Evolutionary conservation across 2,888 invertebrate genomes (phyloP), one percentile per base, ranked within the genome.

Genomic region (Alsophila aescularia): DNA sequence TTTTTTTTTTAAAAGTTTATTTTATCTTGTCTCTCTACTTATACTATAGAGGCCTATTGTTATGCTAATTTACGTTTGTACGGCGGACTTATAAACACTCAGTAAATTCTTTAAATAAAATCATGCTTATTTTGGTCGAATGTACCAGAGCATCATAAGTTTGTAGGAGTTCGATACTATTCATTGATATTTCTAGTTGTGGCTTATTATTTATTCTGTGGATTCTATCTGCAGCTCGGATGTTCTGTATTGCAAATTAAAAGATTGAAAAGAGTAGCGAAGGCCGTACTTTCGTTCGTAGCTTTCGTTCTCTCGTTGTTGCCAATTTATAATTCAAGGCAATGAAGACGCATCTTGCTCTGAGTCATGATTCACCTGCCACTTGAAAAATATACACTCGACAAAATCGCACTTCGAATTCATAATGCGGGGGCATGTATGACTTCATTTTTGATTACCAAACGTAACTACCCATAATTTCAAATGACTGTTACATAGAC

Each of bases 301-400:
- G 41, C 27, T 5, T 21, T 48, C 32, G 36, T 24, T 42, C 53
- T 39, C 35, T n/a, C n/a, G 31, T 27, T 35, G 32, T 31, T 13
- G 29, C 39, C 39, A 4, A 7, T 51, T 47, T 52, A 57, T 47
- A 52, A 57, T 52, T 52, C 56, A 57, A 48, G 45, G 47, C 51
- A 12, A 14, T 29, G 15, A 55, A 57, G 51, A 39, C 36, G 51
- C 42, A 43, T 48, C 43, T 39, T 13, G 21, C 2, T 32, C 27
- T 41, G 31, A 55, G 32, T 45, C 42, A 52, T 57, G 52, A 47
- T 16, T 27, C 24, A 42, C 15, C 9, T 42, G 47, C 39, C 37
- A 36, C 42, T 52, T 37, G 43, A 48, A 52, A 43, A 50, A 41
- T 50, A 31, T 31, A 16, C 24, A 36, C 34, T 43, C 27, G 2